Conservation (phyloP, 2,113 vertebrate genomes). For the Procavia capensis region DNA sequence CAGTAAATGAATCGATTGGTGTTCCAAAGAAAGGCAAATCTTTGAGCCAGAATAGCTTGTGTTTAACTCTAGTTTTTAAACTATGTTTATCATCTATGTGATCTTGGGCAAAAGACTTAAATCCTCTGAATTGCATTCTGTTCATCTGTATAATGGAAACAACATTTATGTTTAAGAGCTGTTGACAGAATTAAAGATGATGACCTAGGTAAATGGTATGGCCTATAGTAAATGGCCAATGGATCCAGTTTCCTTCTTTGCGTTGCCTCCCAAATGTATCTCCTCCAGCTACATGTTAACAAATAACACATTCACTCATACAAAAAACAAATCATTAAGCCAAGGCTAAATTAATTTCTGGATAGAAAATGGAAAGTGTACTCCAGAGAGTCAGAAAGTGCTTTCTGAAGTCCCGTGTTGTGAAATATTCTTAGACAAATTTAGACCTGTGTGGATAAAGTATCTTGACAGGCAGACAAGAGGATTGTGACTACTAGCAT, state of each 20-base stretch:
- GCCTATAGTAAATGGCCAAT: neutral
- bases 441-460: neutral
- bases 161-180: neutral
- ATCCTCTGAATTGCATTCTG: neutral
- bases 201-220: neutral
- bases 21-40: neutral
- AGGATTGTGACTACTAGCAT: neutral
- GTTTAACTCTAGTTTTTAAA: neutral
- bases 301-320: neutral
- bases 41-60: neutral
- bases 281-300: neutral
- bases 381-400: neutral
- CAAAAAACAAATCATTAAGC: neutral
- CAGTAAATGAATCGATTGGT: neutral
- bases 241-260: neutral
- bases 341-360: neutral
- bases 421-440: neutral
- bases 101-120: neutral
- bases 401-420: neutral
- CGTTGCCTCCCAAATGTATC: neutral
- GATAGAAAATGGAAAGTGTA: neutral
- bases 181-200: neutral
- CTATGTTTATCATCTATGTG: neutral
- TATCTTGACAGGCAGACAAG: neutral
- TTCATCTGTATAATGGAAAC: neutral